Conservation (phyloP, 2,888 invertebrate genomes). For the Drosophila planitibia region DNA sequence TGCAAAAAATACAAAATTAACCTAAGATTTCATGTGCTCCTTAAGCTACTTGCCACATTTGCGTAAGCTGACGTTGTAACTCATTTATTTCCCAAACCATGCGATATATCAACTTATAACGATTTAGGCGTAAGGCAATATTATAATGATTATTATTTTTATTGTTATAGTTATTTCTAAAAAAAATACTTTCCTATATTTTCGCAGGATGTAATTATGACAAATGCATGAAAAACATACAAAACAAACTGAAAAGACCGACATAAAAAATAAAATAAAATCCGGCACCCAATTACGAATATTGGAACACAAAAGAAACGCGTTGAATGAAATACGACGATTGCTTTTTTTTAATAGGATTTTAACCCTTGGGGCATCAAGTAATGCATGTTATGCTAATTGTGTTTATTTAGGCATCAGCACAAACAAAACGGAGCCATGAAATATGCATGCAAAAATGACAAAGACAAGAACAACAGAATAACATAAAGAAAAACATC, state of each 20-base stretch:
- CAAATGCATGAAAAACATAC: constrained; percentile 32
- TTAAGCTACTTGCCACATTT: background rate
- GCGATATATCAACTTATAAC: background rate
- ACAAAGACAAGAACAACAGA: constrained; percentile 19
- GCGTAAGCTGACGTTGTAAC: background rate
- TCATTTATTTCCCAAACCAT: background rate
- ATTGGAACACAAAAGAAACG: constrained; percentile 9
- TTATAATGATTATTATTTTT: background rate
- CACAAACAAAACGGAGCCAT: constrained; percentile 45
- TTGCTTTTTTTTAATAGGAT: constrained; percentile 20
- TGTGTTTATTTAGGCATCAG: constrained; percentile 71
- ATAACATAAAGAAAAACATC: constrained; percentile 8
- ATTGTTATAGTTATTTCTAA: background rate
- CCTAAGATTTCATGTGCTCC: background rate
- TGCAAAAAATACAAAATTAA: background rate
- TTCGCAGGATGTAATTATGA: constrained; percentile 27
- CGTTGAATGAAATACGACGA: constrained; percentile 25
- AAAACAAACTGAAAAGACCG: constrained; percentile 15
- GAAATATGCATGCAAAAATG: constrained; percentile 43
- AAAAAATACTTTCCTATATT: background rate
- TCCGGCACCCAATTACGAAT: constrained; percentile 51
- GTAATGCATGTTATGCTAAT: constrained; percentile 66
- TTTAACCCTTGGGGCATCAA: constrained; percentile 37
- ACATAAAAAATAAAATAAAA: constrained; percentile 25
- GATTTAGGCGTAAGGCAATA: background rate